Evolutionary conservation across 2,888 invertebrate species (phyloP), one percentile per base, ranked within the genome.

Genomic region (Campaea margaritaria): DNA sequence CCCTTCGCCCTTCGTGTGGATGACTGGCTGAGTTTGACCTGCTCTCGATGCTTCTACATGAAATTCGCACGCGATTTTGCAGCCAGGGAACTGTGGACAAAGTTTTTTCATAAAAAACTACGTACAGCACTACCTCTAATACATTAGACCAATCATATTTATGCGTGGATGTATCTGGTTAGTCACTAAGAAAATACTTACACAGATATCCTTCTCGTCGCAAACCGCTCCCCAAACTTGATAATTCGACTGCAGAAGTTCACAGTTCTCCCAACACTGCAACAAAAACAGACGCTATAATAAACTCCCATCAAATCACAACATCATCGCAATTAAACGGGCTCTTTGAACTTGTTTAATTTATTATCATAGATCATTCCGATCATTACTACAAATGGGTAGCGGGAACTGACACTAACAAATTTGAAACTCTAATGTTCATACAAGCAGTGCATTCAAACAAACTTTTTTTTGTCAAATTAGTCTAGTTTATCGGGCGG

Each of bases 211-310:
- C 78, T 94, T 94, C 74, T 95, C 95, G 72, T 94, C 93, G 82
- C 95, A 95, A 82, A 95, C 94, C 65, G 95, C 94, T 48, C 95
- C 95, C 95, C 95, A 95, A 42, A 95, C 93, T 88, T 94, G 94
- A 84, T 94, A 95, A 87, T 95, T 95, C 45, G 95, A 95, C 83
- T 95, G 95, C 66, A 95, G 93, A 71, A 95, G 92, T 82, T 95
- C 95, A 89, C 95, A 95, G 82, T 95, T 95, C 87, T 95, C 95
- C 95, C 95, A 95, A 83, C 95, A 95, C 95, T 95, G 94, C 88
- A 95, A 93, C 93, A 93, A 93, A 82, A 80, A 78, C 63, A 62
- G 15, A 67, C 58, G 64, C 63, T 68, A 62, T 76, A 69, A 67
- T 72, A 72, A 73, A 73, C 65, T 47, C 58, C 67, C 68, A 72